Percentiles rank a stretch among this genome's conserved stretches.
Conservation (phyloP, 2,888 invertebrate species). For the Dolichopus griseipennis region DNA sequence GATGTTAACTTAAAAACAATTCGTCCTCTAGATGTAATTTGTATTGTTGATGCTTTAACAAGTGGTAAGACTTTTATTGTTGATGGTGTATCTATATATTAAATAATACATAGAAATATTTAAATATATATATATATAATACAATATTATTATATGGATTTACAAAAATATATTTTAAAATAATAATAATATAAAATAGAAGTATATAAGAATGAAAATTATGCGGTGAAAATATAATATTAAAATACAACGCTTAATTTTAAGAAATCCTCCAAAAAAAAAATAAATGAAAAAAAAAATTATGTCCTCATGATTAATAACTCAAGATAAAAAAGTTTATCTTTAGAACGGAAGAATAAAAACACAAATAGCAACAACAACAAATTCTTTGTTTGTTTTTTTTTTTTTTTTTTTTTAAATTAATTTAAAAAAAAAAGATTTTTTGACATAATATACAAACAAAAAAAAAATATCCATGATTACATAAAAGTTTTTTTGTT, state of each 20-base stretch:
- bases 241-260: background rate
- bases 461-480: no score
- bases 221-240: background rate
- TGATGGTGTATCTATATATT: slow-evolving; percentile 24
- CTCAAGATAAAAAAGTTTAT: background rate
- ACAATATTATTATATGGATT: no score
- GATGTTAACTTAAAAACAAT: slow-evolving; percentile 34
- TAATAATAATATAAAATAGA: slow-evolving; percentile 22
- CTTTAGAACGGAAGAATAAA: background rate
- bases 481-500: no score
- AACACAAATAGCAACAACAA: background rate
- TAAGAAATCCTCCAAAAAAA: background rate
- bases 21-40: slow-evolving; percentile 49
- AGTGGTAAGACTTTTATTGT: slow-evolving; percentile 45
- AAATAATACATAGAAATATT: no score
- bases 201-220: background rate
- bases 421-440: no score
- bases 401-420: no score
- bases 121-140: background rate
- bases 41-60: slow-evolving; percentile 48
- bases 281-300: no score
- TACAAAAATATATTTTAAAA: background rate
- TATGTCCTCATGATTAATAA: background rate
- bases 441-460: no score
- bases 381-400: no score